Percentiles rank a stretch among this genome's conserved stretches.
phyloP scores from a whole-genome alignment of 2,888 invertebrate species.

The Bedellia somnulentella region DNA sequence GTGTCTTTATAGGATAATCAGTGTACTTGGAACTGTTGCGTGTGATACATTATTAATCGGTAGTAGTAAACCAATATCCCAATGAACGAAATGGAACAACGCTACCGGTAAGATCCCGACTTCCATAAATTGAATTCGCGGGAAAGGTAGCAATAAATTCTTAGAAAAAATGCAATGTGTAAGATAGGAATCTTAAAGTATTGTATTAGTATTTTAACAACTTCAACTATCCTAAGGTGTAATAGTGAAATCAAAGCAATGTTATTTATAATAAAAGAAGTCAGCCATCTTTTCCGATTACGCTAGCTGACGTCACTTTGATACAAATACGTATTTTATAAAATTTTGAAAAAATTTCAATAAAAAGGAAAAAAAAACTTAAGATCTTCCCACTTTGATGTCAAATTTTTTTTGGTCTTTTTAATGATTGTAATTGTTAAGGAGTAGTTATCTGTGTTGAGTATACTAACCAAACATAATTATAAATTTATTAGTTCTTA shows the following conservation, averaged over 20 bases:
- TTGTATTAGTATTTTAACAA: slow-evolving; percentile 59
- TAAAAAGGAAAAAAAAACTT: slow-evolving; percentile 28
- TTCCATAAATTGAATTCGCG: slow-evolving; percentile 31
- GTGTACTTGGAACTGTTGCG: no score
- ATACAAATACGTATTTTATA: slow-evolving; percentile 59
- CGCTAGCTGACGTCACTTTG: slow-evolving; percentile 53
- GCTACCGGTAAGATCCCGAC: slow-evolving; percentile 28
- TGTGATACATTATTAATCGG: no score
- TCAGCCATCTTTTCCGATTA: slow-evolving; percentile 46
- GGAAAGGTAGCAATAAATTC: slow-evolving; percentile 45
- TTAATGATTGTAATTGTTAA: slow-evolving; percentile 50
- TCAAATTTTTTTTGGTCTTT: slow-evolving; percentile 52
- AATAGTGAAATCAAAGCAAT: slow-evolving; percentile 48
- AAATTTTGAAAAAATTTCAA: slow-evolving; percentile 17
- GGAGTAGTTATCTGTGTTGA: slow-evolving; percentile 55
- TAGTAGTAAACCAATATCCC: no score
- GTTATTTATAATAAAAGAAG: slow-evolving; percentile 27
- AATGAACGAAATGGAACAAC: no score
- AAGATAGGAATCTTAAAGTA: slow-evolving; percentile 39
- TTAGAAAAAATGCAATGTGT: slow-evolving; percentile 48
- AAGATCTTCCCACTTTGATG: slow-evolving; percentile 53
- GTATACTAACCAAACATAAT: slow-evolving; percentile 39
- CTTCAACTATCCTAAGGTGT: slow-evolving; percentile 42
- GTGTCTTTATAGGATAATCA: no score
- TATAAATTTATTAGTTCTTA: slow-evolving; percentile 54